Conservation (phyloP, 1,140 invertebrate genomes). For the Dolichoris vasculosae region DNA sequence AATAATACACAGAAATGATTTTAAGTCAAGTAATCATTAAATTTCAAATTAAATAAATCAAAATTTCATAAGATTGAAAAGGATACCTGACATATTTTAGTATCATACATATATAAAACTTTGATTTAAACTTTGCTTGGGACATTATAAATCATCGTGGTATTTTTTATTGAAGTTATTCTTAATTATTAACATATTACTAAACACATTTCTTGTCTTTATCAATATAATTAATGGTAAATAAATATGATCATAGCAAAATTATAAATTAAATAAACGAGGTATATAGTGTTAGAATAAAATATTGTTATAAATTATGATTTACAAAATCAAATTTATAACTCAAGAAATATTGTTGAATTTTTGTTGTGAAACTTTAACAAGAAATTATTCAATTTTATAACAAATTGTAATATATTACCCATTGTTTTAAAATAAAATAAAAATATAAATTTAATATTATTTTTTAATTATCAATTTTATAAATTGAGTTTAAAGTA, state of each 20-base stretch:
- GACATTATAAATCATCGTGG: neutral
- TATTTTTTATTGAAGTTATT: neutral
- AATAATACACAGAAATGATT: neutral
- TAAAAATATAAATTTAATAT: no score
- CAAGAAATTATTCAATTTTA: neutral
- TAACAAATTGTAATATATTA: no score
- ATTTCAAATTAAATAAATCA: conserved; percentile 1
- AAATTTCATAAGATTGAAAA: neutral
- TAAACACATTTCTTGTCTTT: neutral
- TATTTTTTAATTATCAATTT: neutral
- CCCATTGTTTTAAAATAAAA: no score
- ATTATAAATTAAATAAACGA: neutral
- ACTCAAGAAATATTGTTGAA: neutral
- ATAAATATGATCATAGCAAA: neutral
- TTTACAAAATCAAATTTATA: neutral
- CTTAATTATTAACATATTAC: neutral
- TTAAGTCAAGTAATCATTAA: neutral
- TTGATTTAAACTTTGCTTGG: neutral
- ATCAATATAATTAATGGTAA: neutral
- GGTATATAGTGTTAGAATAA: neutral
- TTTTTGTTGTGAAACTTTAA: neutral
- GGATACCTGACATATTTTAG: neutral
- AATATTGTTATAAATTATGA: neutral
- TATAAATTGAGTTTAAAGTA: neutral
- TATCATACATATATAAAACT: neutral